Percentiles rank a stretch among this genome's conserved stretches.
phyloP scores from a whole-genome alignment of 2,113 vertebrate species.

The Aplodontia rufa region DNA sequence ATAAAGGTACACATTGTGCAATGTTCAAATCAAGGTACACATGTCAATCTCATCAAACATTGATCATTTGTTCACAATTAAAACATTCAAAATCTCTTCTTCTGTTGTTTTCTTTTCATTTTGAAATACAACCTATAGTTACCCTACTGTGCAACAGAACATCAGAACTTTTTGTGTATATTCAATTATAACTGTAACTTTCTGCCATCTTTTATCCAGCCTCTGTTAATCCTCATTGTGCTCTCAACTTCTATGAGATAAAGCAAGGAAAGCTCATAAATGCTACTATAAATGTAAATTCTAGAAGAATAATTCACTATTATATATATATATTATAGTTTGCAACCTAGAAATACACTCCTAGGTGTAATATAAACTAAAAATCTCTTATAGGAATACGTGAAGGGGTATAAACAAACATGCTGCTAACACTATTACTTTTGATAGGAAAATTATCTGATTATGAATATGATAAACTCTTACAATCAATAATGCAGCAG shows the following conservation, averaged over 20 bases:
- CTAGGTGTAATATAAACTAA: background rate
- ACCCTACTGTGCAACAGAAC: background rate
- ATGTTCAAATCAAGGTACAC: background rate
- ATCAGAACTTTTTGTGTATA: background rate
- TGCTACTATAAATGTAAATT: background rate
- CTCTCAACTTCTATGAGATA: too few relatives aligned
- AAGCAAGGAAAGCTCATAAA: background rate
- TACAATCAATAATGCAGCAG: background rate
- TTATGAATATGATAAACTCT: background rate
- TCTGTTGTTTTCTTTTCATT: too few relatives aligned
- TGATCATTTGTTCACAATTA: background rate
- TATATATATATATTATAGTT: background rate
- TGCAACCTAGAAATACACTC: background rate
- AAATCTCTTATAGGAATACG: background rate
- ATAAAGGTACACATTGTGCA: background rate
- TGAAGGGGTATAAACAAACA: background rate
- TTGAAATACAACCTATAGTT: background rate
- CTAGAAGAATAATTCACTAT: background rate
- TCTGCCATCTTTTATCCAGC: accelerated
- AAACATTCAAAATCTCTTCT: background rate
- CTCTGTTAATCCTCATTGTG: background rate
- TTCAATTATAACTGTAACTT: background rate
- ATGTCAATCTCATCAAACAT: too few relatives aligned
- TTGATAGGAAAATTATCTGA: background rate
- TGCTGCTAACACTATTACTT: background rate